Conservation (phyloP, 1,140 invertebrate genomes). For the Apis florea region DNA sequence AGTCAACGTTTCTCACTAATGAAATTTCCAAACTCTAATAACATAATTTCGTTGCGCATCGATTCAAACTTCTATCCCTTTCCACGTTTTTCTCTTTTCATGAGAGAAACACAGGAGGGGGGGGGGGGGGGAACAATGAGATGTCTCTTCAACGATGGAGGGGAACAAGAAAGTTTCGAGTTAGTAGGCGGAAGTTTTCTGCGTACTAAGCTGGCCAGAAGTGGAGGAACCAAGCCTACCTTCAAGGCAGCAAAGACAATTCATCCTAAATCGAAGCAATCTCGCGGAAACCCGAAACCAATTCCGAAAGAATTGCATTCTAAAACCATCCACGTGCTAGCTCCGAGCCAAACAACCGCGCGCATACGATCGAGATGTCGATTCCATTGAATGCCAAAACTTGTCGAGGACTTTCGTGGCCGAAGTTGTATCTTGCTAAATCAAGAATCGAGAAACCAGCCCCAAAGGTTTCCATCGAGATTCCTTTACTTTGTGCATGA, state of each 20-base stretch:
- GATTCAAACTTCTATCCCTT: background rate
- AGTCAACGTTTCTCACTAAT: background rate
- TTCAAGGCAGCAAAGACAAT: conserved; percentile 56
- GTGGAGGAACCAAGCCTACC: background rate
- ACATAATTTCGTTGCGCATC: background rate
- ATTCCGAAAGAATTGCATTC: conserved; percentile 77
- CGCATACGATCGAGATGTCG: conserved; percentile 27
- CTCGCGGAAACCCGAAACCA: conserved; percentile 71
- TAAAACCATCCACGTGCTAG: conserved; percentile 68
- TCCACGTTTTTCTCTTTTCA: background rate
- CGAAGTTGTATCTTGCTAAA: conserved; percentile 34
- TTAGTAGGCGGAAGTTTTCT: conserved; percentile 12
- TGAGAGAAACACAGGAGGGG: background rate
- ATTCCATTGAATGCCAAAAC: conserved; percentile 28
- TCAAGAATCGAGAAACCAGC: conserved; percentile 7
- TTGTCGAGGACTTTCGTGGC: conserved; percentile 31
- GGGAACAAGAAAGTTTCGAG: conserved; percentile 23
- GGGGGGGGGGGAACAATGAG: background rate
- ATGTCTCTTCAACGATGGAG: background rate
- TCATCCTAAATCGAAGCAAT: conserved; percentile 71
- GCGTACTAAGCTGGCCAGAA: conserved; percentile 2
- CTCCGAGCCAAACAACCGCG: conserved; percentile 55
- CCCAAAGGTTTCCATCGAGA: background rate
- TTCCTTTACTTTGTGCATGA: too few species aligned
- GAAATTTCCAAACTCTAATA: background rate